These are phyloP conservation scores for Eupristina koningsbergeri DNA, from an alignment of 1,140 invertebrate genomes.

Conservation along the genomic window DNA sequence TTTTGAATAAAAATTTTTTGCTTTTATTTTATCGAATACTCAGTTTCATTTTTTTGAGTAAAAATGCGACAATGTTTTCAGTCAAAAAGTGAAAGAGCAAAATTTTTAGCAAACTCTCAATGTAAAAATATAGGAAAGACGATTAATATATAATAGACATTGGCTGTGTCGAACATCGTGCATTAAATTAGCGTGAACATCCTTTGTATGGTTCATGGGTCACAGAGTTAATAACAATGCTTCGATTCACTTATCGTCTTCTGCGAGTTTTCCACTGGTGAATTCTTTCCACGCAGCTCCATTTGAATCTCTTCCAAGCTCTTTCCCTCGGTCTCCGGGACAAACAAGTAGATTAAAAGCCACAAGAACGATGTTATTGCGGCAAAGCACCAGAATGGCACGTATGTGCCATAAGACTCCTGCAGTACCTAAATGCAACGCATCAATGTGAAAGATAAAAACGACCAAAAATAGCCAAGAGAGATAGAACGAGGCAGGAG, in stretches of 20 bases:
- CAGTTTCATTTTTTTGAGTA: too few species aligned
- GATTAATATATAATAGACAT: not conserved
- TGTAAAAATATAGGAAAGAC: not conserved
- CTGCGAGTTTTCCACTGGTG: slow-evolving; percentile 32
- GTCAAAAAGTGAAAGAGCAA: too few species aligned
- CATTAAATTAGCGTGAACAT: not conserved
- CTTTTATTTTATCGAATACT: too few species aligned
- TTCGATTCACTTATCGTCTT: slow-evolving; percentile 42
- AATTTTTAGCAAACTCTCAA: not conserved
- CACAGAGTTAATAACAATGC: slow-evolving; percentile 48
- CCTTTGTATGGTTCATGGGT: slow-evolving; percentile 29
- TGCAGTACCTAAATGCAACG: slow-evolving; percentile 57
- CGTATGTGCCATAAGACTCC: slow-evolving; percentile 72
- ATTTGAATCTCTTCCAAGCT: slow-evolving; percentile 76
- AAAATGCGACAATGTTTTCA: too few species aligned
- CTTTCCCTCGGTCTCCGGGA: slow-evolving; percentile 80
- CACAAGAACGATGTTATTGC: slow-evolving; percentile 74
- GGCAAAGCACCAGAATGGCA: slow-evolving; percentile 76
- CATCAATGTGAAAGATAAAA: slow-evolving; percentile 1
- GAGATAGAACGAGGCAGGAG: not conserved
- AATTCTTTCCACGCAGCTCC: slow-evolving; percentile 59
- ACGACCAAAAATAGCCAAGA: not conserved
- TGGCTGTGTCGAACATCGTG: slow-evolving; percentile 24
- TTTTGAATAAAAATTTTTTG: too few species aligned
- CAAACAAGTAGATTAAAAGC: slow-evolving; percentile 74